Conservation (phyloP, 30 jellyfish, hydroid and myxozoan genomes). For the Aurelia coerulea region DNA sequence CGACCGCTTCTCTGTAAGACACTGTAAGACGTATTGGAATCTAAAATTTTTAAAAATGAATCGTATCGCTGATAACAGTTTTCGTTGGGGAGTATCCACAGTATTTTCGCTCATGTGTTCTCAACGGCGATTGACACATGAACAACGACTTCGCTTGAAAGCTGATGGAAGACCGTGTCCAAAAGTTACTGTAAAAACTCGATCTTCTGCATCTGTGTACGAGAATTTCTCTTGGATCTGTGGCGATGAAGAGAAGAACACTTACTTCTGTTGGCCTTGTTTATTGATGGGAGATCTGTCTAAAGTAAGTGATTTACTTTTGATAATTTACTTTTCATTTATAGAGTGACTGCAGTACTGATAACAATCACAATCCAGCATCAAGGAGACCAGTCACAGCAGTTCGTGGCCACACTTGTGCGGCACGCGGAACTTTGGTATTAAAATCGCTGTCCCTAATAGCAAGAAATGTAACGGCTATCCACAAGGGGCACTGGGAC, state of each 20-base stretch:
- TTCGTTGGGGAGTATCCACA: too few species aligned
- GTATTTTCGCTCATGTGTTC: too few species aligned
- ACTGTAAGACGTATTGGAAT: too few species aligned
- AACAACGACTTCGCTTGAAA: too few species aligned
- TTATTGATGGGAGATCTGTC: constrained; percentile 24
- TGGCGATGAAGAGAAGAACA: constrained; percentile 3
- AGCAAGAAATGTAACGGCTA: constrained; percentile 12
- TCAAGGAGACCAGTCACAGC: neutral
- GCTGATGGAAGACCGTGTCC: too few species aligned
- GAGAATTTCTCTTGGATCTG: constrained; percentile 22
- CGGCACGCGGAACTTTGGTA: neutral
- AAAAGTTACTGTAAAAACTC: constrained; percentile 13
- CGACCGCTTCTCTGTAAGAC: too few species aligned
- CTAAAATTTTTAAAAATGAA: too few species aligned
- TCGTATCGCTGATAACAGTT: neutral
- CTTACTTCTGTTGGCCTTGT: constrained; percentile 32
- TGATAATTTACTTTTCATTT: neutral
- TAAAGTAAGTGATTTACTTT: neutral
- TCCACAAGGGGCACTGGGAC: neutral
- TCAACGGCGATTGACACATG: too few species aligned
- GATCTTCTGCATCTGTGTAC: constrained; percentile 26
- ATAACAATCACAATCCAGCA: neutral
- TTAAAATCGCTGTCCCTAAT: constrained; percentile 1
- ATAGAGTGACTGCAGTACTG: neutral
- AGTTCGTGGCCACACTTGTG: neutral